Evolutionary conservation across 2,113 vertebrate genomes (phyloP).

Genomic region (Hypomesus transpacificus): DNA sequence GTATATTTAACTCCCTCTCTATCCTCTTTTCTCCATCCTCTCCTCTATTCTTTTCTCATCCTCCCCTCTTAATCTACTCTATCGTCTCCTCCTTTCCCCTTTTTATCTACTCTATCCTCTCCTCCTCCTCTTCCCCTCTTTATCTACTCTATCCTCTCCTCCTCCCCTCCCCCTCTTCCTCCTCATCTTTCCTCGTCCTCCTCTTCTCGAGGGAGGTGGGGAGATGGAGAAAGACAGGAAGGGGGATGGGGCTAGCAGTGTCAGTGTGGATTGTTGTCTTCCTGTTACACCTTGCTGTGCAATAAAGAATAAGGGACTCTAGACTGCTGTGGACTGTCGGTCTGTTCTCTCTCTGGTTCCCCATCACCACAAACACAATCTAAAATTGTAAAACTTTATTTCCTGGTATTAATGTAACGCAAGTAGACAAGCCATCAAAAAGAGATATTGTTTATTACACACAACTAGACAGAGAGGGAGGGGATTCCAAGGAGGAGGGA

Average conservation of each 20-base stretch:
- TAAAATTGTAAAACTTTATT: conserved; percentile 76
- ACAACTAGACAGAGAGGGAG: conserved; percentile 51
- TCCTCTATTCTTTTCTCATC: too few species aligned
- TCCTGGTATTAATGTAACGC: conserved; percentile 74
- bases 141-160: conserved; percentile 59
- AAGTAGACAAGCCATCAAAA: conserved; percentile 73
- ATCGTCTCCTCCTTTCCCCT: conserved; percentile 4
- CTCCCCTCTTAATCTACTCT: too few species aligned
- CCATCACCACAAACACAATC: not conserved
- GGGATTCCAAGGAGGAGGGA: not conserved
- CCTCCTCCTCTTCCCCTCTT: conserved; percentile 55
- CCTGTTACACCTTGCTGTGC: conserved; percentile 69
- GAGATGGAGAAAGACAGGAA: not conserved
- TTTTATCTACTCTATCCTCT: conserved; percentile 68
- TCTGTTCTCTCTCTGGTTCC: not conserved
- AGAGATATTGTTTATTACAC: conserved; percentile 71
- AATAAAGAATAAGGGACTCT: conserved; percentile 70
- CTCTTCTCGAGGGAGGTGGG: conserved; percentile 44
- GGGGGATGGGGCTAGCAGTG: not conserved
- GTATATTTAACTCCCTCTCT: too few species aligned
- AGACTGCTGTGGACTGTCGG: conserved; percentile 21
- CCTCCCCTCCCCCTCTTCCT: conserved; percentile 73
- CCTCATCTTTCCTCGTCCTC: conserved; percentile 79
- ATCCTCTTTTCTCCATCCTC: too few species aligned
- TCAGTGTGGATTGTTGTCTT: conserved; percentile 63